Percentiles rank a stretch among this genome's conserved stretches.
Evolutionary conservation across 2,888 invertebrate species (phyloP).

Genomic region (Cephus nigrinus): DNA sequence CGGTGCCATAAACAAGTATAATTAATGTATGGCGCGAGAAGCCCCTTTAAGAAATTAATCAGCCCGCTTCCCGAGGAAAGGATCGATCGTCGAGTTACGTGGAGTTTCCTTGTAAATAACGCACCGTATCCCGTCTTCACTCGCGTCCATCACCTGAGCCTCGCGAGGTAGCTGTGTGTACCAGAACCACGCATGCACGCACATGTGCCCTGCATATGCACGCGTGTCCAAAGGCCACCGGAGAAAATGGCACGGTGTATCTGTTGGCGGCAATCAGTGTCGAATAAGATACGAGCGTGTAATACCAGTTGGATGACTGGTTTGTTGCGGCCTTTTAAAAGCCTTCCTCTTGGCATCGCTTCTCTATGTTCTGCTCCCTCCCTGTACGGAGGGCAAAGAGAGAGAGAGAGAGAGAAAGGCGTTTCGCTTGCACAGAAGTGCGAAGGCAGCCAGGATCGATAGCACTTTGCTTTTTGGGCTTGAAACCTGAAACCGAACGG

Average conservation of each 20-base stretch:
- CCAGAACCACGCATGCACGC: no score
- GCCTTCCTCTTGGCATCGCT: background rate
- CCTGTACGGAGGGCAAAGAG: constrained; percentile 7
- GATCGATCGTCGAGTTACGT: background rate
- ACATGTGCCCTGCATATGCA: background rate
- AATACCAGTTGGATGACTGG: background rate
- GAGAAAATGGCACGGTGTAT: background rate
- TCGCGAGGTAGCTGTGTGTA: background rate
- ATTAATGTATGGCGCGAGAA: background rate
- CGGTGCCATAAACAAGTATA: constrained; percentile 3
- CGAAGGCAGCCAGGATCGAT: constrained; percentile 1
- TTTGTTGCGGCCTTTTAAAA: background rate
- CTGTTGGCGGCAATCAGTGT: background rate
- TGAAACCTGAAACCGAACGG: background rate
- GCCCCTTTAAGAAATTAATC: background rate
- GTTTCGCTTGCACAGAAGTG: background rate
- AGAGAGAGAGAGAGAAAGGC: background rate
- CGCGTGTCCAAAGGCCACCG: background rate
- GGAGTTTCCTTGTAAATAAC: background rate
- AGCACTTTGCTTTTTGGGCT: constrained; percentile 7
- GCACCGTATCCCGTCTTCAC: background rate
- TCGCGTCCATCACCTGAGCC: background rate
- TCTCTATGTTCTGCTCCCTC: background rate
- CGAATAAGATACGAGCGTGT: background rate
- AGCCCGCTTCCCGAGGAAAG: background rate